Base-by-base conservation (phyloP, 2,888 invertebrate species). In the Mechanitis mazaeus region DNA sequence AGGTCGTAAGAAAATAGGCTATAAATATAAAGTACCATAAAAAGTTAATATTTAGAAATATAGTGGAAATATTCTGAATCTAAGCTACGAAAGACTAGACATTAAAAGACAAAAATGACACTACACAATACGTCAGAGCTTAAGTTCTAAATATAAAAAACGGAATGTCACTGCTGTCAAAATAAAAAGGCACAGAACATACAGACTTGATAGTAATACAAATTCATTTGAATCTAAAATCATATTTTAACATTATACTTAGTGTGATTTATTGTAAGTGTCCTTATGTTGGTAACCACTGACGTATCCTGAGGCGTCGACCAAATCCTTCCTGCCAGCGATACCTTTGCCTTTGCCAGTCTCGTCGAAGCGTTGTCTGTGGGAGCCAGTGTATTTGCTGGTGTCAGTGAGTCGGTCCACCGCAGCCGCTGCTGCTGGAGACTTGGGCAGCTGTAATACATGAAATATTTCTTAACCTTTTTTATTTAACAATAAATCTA, bases 321-420 rank as follows among this genome's bases (percentile, higher is more conserved):
- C 91, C 12, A 93, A 58, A 75, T 96, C 95, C 79, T 95, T 95
- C 59, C 97, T 91, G 33, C 97, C 97, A 2, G 95, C 92, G 61
- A 96, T 95, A 5, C 97, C 97, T 79, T 95, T 95, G 28, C 96
- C 96, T 80, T 95, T 96, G 64, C 97, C 97, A 35, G 91, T 86
- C 59, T 94, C 94, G 83, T 96, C 96, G 77, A 96, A 97, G 33
- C 97, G 93, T 73, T 96, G 95, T 79, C 94, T 95, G 80, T 96
- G 96, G 4, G 96, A 95, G 57, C 97, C 97, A 0, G 97, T 97
- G 83, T 96, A 97, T 78, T 95, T 96, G 73, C 93, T 93, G n/a
- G 95, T 92, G 79, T 97, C 96, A 0, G 97, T 97, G 70, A 97
- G 82, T 65, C 97, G 92, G 71, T 95, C 95, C 3, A 95, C 94